phyloP scores from a whole-genome alignment of 2,797 vertebrate genomes.

The Melanogrammus aeglefinus region DNA sequence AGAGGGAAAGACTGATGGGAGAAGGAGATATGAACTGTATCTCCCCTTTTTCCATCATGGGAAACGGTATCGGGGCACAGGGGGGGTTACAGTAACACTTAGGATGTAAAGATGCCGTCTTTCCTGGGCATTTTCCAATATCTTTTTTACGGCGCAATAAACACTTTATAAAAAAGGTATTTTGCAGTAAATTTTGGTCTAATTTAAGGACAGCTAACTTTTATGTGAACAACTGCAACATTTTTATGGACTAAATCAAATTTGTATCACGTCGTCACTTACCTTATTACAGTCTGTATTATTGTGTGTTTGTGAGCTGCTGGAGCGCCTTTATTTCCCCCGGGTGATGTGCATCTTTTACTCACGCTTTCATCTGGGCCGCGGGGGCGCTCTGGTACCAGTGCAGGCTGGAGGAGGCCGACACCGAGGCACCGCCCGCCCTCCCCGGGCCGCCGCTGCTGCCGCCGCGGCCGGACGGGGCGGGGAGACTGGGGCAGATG shows the following conservation, averaged over 20 bases:
- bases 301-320: not conserved
- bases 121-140: too few species aligned
- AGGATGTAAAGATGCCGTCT: too few species aligned
- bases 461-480: constrained; percentile 60
- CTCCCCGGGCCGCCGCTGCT: constrained; percentile 72
- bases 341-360: constrained; percentile 40
- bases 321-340: not conserved
- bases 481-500: constrained; percentile 70
- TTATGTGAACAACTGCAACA: not conserved
- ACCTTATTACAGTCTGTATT: not conserved
- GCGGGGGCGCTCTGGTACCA: constrained; percentile 90
- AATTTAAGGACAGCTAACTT: not conserved
- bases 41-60: too few species aligned
- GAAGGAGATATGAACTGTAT: too few species aligned
- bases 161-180: not conserved
- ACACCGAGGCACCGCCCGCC: constrained; percentile 68
- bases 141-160: not conserved
- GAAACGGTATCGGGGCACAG: too few species aligned
- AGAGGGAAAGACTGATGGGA: too few species aligned
- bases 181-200: not conserved
- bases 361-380: constrained; percentile 92
- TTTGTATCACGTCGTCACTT: not conserved
- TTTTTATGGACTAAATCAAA: not conserved
- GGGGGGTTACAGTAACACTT: too few species aligned
- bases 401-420: constrained; percentile 64